Evolutionary conservation across 2,888 invertebrate species (phyloP), one percentile per base, ranked within the genome.

Genomic region (Pseudococcus viburni): DNA sequence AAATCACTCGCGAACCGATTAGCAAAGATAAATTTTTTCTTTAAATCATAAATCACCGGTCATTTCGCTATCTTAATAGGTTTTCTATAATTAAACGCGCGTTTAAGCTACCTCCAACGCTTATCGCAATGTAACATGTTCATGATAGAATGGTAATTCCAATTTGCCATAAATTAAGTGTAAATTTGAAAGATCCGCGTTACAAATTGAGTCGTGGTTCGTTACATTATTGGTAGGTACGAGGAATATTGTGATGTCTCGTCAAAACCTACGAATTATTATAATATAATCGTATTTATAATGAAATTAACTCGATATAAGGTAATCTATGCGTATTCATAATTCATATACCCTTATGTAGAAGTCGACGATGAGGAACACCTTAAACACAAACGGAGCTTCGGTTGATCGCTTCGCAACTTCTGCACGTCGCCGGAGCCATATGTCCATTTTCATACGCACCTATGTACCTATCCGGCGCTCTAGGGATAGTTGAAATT

Each of bases 51-150:
- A 83, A 83, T 83, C 80, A 83, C 80, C 42, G 80, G 42, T 83
- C 80, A 83, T 83, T 83, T 83, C 80, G 80, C 80, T 83, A 83
- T 83, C 80, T 83, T 83, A 83, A 83, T 83, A 83, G 80, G 42
- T 83, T 83, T 83, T 83, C 80, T 83, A 83, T 83, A 83, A 83
- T 83, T 83, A 83, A 83, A 83, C 80, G 80, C 80, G 80, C 73
- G 73, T 42, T 83, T 83, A 83, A 83, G 80, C 80, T 83, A 83
- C 80, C 80, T 83, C 80, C 80, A 83, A 83, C 80, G 80, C 80
- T 42, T 19, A 26, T 33, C 26, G 33, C 64, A 22, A 64, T 22
- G 64, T 64, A 77, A 39, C 77, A 39, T 77, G 39, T 77, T 77
- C 77, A 77, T 77, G 77, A 77, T 39, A 39, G 77, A 77, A 77